Percentiles rank a stretch among this genome's conserved stretches.
These are phyloP conservation scores for Malaclemys terrapin DNA, from an alignment of 2,113 vertebrate species.

Conservation along the genomic window DNA sequence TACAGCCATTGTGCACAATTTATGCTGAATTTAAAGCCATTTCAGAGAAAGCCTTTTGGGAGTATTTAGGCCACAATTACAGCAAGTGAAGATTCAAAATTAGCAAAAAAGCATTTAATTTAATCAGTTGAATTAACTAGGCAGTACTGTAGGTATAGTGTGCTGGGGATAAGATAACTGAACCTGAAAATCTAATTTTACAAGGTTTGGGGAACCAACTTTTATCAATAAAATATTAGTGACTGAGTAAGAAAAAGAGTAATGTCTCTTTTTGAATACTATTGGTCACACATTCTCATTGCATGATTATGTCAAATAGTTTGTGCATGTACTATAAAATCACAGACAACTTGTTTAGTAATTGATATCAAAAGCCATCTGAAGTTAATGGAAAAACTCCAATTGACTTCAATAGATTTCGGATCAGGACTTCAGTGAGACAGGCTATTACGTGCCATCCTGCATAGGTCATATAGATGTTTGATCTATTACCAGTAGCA, in stretches of 20 bases:
- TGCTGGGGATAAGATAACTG: constrained; percentile 5
- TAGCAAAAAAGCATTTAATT: constrained; percentile 31
- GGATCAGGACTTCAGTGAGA: background rate
- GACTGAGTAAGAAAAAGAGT: background rate
- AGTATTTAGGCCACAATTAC: constrained; percentile 54
- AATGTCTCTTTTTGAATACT: background rate
- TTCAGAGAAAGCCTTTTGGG: constrained; percentile 42
- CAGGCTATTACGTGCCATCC: background rate
- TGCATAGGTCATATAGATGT: background rate
- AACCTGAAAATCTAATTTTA: constrained; percentile 52
- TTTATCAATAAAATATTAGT: background rate
- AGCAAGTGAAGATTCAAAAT: constrained; percentile 61
- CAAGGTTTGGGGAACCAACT: background rate
- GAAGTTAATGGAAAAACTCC: background rate
- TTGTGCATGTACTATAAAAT: background rate
- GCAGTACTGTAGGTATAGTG: constrained; percentile 41
- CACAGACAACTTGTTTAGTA: background rate
- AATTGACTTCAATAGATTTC: background rate
- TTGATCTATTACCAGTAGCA: constrained; percentile 29
- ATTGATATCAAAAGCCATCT: background rate
- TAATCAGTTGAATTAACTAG: constrained; percentile 42
- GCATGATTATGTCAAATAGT: background rate
- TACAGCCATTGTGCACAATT: background rate
- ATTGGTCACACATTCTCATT: background rate
- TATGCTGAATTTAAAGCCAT: constrained; percentile 39